phyloP scores from a whole-genome alignment of 2,113 vertebrate genomes.

The Chionis minor region DNA sequence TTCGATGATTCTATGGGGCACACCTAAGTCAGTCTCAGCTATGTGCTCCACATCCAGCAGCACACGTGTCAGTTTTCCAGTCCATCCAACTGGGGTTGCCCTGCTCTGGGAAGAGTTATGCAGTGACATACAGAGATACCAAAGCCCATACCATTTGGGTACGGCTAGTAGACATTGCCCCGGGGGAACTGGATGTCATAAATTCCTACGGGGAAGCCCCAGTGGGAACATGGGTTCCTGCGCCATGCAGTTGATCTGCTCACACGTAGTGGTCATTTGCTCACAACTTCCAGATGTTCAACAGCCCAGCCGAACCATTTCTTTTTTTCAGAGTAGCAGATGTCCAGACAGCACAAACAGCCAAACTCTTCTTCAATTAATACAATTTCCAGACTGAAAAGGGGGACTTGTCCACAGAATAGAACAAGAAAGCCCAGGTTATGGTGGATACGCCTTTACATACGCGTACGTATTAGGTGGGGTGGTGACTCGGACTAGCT shows the following conservation, averaged over 20 bases:
- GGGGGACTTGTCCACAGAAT: background rate
- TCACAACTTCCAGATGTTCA: background rate
- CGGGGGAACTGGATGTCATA: background rate
- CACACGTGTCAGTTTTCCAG: background rate
- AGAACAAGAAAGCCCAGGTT: background rate
- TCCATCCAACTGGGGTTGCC: background rate
- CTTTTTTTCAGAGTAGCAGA: background rate
- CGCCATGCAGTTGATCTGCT: background rate
- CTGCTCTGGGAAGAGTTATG: background rate
- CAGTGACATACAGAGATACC: background rate
- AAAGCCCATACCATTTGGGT: background rate
- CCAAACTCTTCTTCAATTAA: background rate
- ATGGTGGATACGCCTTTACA: background rate
- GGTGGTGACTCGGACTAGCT: background rate
- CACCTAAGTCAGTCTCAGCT: rapidly evolving
- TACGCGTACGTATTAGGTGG: background rate
- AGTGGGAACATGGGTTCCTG: background rate
- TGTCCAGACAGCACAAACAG: background rate
- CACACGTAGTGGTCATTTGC: background rate
- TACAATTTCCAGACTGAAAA: background rate
- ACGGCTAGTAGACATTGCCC: background rate
- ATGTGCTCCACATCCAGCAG: background rate
- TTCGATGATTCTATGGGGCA: background rate
- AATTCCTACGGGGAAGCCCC: background rate
- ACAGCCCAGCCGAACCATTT: background rate